Evolutionary conservation across 2,797 vertebrate genomes (phyloP).

Genomic region (Martes flavigula): DNA sequence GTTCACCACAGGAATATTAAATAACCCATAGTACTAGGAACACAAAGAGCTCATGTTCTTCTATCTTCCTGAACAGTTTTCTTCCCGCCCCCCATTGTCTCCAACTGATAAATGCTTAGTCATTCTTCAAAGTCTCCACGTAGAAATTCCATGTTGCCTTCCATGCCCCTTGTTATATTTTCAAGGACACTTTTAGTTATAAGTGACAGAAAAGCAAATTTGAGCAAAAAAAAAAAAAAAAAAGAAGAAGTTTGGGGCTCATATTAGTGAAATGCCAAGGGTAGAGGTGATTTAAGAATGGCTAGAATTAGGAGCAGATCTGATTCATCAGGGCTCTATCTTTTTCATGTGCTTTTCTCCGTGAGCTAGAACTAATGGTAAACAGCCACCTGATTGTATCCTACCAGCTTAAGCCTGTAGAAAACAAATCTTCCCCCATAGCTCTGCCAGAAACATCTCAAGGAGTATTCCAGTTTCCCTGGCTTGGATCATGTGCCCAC

Average conservation of each 20-base stretch:
- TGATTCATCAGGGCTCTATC: background rate
- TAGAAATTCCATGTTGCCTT: background rate
- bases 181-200: background rate
- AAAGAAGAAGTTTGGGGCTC: background rate
- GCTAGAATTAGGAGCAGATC: background rate
- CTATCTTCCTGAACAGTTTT: background rate
- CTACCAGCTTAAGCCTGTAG: background rate
- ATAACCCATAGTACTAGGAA: background rate
- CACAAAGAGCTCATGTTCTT: background rate
- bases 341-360: background rate
- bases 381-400: background rate
- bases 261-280: background rate
- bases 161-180: background rate
- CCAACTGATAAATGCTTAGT: background rate
- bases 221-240: background rate
- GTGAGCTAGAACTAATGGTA: background rate
- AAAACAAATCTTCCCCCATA: background rate
- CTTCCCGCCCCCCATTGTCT: background rate
- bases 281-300: background rate
- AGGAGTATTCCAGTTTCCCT: background rate
- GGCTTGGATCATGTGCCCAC: background rate
- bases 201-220: background rate
- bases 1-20: background rate
- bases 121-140: background rate
- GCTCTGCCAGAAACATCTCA: background rate